These are phyloP conservation scores for Sinocyclocheilus anshuiensis DNA, from an alignment of 2,113 vertebrate genomes.

Conservation along the genomic window DNA sequence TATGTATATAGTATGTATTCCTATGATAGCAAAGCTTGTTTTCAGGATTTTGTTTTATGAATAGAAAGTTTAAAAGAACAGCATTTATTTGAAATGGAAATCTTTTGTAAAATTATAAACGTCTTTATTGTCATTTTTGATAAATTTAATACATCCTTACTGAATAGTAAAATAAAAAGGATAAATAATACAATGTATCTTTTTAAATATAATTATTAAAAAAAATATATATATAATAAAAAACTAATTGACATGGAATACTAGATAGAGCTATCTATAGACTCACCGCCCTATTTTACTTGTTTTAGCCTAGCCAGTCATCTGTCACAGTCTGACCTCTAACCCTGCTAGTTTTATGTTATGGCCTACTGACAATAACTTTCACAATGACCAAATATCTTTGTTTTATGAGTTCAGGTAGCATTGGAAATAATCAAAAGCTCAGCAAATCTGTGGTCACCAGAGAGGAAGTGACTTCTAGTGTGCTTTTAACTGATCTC, in stretches of 20 bases:
- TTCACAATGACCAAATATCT: background rate
- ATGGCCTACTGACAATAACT: background rate
- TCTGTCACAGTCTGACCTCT: background rate
- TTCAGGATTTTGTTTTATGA: too few species aligned
- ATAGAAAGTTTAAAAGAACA: too few species aligned
- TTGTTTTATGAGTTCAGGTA: background rate
- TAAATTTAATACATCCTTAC: background rate
- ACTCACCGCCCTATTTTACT: too few species aligned
- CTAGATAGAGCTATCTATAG: too few species aligned
- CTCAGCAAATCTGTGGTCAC: background rate
- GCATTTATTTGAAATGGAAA: background rate
- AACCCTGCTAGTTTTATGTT: background rate
- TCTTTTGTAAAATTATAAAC: background rate
- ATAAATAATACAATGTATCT: too few species aligned
- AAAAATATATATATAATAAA: too few species aligned
- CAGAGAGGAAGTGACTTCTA: background rate
- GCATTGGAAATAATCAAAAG: background rate
- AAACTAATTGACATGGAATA: too few species aligned
- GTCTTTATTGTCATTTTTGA: background rate
- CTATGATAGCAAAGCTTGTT: too few species aligned
- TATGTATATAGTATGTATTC: too few species aligned
- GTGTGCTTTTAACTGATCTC: background rate
- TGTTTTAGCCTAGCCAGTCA: background rate
- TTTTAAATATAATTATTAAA: too few species aligned
- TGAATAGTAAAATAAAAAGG: background rate